Evolutionary conservation across 1,140 invertebrate genomes (phyloP).

Genomic region (Lordiphosa stackelbergi): DNA sequence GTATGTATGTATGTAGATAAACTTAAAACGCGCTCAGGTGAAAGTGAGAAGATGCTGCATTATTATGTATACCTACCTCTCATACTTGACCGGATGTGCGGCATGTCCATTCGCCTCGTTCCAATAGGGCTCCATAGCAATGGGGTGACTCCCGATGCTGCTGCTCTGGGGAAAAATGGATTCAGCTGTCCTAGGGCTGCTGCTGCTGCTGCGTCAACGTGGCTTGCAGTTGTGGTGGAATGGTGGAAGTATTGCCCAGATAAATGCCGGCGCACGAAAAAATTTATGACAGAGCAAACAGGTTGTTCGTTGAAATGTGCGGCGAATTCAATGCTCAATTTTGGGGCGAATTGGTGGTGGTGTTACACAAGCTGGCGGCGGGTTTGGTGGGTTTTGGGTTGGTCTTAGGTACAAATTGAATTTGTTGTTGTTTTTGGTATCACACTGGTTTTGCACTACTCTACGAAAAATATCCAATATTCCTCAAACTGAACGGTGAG

Average conservation of each 20-base stretch:
- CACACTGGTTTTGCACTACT: conserved; percentile 28
- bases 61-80: conserved; percentile 67
- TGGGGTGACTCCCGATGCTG: conserved; percentile 9
- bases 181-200: conserved; percentile 15
- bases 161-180: conserved; percentile 28
- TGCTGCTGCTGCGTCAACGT: conserved; percentile 50
- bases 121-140: conserved; percentile 75
- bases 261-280: conserved; percentile 51
- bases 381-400: conserved; percentile 1
- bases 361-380: conserved; percentile 14
- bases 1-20: conserved; percentile 36
- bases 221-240: conserved; percentile 68
- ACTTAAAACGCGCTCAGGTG: conserved; percentile 58
- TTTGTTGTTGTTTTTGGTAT: conserved; percentile 23
- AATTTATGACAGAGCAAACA: conserved; percentile 57
- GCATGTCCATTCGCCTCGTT: conserved; percentile 75
- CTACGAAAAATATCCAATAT: conserved; percentile 35
- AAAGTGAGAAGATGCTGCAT: conserved; percentile 48
- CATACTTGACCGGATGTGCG: conserved; percentile 77
- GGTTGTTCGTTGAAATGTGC: conserved; percentile 49
- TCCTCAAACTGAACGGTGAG: conserved; percentile 15
- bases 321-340: conserved; percentile 34
- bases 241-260: conserved; percentile 53
- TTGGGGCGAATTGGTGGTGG: conserved; percentile 43
- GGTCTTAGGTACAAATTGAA: conserved; percentile 10